Conservation (phyloP, 1,140 invertebrate species). For the Triops cancriformis region DNA sequence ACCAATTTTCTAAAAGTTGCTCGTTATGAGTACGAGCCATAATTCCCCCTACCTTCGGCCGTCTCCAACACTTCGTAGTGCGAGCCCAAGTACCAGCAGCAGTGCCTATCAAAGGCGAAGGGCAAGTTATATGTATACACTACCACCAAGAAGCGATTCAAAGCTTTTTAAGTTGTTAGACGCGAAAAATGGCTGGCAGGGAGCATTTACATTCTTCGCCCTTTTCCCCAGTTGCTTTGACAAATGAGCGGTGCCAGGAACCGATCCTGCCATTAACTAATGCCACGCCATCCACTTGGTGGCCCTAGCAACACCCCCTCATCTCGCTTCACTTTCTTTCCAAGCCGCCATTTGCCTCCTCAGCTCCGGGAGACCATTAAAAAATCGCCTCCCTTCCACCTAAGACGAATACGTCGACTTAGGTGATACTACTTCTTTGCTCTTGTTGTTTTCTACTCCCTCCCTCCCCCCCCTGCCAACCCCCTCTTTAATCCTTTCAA, state of each 20-base stretch:
- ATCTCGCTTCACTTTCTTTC: neutral
- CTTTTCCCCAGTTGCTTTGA: neutral
- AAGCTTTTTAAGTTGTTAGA: neutral
- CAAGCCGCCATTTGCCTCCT: neutral
- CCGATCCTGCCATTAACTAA: conserved; percentile 8
- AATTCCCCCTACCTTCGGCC: too few relatives aligned
- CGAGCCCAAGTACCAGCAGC: too few relatives aligned
- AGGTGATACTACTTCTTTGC: neutral
- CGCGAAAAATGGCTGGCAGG: neutral
- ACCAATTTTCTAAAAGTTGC: too few relatives aligned
- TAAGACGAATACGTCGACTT: neutral
- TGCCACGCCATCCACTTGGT: neutral
- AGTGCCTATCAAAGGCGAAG: neutral
- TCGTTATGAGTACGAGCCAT: too few relatives aligned
- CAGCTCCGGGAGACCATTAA: neutral
- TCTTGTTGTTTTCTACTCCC: neutral
- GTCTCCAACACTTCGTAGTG: too few relatives aligned
- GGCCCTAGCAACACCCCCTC: neutral
- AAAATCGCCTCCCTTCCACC: neutral
- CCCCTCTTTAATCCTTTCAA: neutral
- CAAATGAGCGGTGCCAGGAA: conserved; percentile 12
- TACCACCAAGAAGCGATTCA: neutral
- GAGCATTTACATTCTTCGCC: neutral
- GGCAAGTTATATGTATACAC: neutral
- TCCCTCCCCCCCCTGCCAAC: neutral